These are phyloP conservation scores for Cydia amplana DNA, from an alignment of 1,140 invertebrate species.

Conservation along the genomic window DNA sequence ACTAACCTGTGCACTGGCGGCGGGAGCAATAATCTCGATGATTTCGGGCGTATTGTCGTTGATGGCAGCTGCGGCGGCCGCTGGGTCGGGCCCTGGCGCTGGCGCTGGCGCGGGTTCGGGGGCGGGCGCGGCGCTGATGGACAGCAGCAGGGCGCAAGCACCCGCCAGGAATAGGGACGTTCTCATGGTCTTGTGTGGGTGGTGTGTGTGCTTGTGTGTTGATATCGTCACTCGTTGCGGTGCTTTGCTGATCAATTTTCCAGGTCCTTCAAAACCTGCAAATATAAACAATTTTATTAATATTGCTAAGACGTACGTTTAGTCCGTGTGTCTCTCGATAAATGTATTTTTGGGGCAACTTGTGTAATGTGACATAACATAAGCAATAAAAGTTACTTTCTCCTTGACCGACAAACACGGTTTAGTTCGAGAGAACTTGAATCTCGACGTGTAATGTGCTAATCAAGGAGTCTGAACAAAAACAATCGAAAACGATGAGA, in stretches of 20 bases:
- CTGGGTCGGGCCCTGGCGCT: constrained; percentile 52
- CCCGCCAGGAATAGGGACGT: constrained; percentile 52
- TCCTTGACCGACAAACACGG: constrained; percentile 25
- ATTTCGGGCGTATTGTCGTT: constrained; percentile 71
- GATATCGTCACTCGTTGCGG: constrained; percentile 3
- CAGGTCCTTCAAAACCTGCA: neutral
- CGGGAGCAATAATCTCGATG: constrained; percentile 76
- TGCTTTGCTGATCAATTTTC: neutral
- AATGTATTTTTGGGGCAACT: neutral
- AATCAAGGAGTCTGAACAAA: neutral
- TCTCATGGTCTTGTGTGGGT: constrained; percentile 52
- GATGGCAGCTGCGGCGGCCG: constrained; percentile 48
- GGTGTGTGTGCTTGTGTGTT: neutral
- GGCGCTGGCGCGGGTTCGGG: constrained; percentile 47
- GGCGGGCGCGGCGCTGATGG: constrained; percentile 48
- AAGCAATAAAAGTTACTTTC: constrained; percentile 22
- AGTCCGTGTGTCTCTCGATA: neutral
- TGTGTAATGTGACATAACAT: neutral
- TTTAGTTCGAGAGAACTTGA: constrained; percentile 26
- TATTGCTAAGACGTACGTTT: neutral
- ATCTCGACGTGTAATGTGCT: neutral
- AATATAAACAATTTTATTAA: constrained; percentile 3
- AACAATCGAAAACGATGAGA: neutral
- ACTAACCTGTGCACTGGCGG: constrained; percentile 70
- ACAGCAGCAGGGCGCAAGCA: constrained; percentile 52